A percentile compares a stretch with the other conserved stretches of the same genome.
Evolutionary conservation across 2,797 vertebrate genomes (phyloP).

Genomic region (Aplochiton taeniatus): DNA sequence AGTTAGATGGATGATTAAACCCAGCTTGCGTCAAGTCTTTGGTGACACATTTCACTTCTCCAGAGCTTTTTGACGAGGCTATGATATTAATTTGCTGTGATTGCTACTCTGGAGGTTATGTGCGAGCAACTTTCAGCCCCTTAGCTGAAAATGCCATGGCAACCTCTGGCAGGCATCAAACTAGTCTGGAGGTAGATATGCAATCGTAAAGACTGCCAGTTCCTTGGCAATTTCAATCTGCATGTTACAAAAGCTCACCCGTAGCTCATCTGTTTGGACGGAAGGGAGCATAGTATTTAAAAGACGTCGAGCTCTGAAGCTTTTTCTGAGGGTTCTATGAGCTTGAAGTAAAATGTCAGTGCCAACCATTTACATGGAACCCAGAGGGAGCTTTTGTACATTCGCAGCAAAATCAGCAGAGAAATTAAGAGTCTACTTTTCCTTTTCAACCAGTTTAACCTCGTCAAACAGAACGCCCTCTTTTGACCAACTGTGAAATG

Average conservation of each 20-base stretch:
- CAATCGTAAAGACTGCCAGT: conserved; percentile 1
- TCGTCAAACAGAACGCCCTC: no score
- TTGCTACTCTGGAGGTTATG: conserved; percentile 43
- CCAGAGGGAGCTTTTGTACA: not conserved
- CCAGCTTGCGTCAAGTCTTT: conserved; percentile 19
- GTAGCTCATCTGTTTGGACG: conserved; percentile 1
- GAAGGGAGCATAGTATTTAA: not conserved
- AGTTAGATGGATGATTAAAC: not conserved
- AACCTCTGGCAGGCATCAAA: conserved; percentile 22
- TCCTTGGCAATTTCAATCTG: conserved; percentile 10
- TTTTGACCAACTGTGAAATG: not conserved
- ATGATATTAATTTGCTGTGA: conserved; percentile 35
- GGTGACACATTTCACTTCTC: conserved; percentile 6
- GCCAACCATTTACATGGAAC: not conserved
- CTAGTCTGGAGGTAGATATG: conserved; percentile 16
- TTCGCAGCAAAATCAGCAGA: not conserved
- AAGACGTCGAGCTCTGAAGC: not conserved
- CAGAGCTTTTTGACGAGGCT: conserved; percentile 28
- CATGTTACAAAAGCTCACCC: not conserved
- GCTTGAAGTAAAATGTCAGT: conserved; percentile 6
- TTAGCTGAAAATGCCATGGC: conserved; percentile 26
- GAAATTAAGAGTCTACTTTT: no score
- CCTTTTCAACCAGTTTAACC: not conserved
- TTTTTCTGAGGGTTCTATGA: not conserved
- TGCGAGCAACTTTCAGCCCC: conserved; percentile 21